These are phyloP conservation scores for Boloria selene DNA, from an alignment of 2,888 invertebrate genomes.

Conservation along the genomic window DNA sequence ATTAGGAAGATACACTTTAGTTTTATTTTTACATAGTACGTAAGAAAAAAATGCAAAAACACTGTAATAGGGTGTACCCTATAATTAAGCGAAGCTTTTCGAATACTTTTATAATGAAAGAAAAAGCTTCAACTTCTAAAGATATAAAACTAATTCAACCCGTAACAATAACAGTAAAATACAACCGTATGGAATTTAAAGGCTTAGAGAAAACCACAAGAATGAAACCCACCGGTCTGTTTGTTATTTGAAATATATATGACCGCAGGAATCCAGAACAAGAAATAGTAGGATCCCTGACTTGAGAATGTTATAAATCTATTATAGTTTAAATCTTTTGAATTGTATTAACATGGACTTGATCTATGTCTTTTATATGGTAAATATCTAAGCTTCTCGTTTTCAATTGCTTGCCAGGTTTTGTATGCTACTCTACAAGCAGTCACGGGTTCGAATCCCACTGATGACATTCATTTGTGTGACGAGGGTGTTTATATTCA, in stretches of 20 bases:
- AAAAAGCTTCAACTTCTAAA: background rate
- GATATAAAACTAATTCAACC: background rate
- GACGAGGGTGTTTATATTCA: too few relatives aligned
- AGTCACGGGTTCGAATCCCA: too few relatives aligned
- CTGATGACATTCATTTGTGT: too few relatives aligned
- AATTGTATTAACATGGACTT: background rate
- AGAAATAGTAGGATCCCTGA: background rate
- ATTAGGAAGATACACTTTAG: too few relatives aligned
- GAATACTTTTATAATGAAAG: background rate
- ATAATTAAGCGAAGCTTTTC: too few relatives aligned
- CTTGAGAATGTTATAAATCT: background rate
- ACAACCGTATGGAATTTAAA: constrained; percentile 17
- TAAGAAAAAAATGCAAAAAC: too few relatives aligned
- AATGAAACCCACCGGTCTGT: constrained; percentile 31
- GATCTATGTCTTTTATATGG: background rate
- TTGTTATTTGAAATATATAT: constrained; percentile 34
- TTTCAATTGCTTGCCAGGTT: background rate
- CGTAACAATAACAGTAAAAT: constrained; percentile 18
- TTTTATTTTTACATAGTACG: too few relatives aligned
- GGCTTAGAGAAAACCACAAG: constrained; percentile 23
- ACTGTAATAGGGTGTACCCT: too few relatives aligned
- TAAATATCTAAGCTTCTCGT: background rate
- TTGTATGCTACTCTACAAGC: too few relatives aligned
- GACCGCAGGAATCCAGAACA: constrained; percentile 31
- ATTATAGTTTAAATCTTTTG: background rate